These are phyloP conservation scores for Eutrigla gurnardus DNA, from an alignment of 2,797 vertebrate species.

Conservation along the genomic window DNA sequence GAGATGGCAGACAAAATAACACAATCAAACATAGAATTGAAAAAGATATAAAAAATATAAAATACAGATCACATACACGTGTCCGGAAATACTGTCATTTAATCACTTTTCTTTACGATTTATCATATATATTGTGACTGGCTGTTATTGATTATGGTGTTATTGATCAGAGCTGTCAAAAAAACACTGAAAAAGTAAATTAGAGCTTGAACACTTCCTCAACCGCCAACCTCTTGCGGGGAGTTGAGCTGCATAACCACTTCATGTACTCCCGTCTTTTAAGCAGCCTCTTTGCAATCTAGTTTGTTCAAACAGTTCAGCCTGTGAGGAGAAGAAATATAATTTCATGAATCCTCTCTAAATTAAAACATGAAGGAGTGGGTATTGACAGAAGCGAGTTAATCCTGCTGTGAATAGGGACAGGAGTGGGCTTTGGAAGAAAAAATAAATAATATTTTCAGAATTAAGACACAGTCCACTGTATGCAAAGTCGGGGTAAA, in stretches of 20 bases:
- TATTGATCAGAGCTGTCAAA: slow-evolving; percentile 67
- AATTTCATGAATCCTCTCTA: slow-evolving; percentile 71
- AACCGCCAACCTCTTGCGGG: slow-evolving; percentile 23
- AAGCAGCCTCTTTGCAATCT: slow-evolving; percentile 44
- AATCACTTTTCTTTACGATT: slow-evolving; percentile 44
- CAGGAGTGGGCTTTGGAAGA: slow-evolving; percentile 49
- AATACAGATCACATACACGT: slow-evolving; percentile 1
- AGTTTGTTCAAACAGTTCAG: slow-evolving; percentile 69
- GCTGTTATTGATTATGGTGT: slow-evolving; percentile 35
- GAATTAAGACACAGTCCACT: slow-evolving; percentile 44
- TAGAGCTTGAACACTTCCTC: slow-evolving; percentile 38
- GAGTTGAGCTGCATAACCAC: slow-evolving; percentile 46
- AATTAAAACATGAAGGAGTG: slow-evolving; percentile 68
- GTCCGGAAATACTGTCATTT: slow-evolving; percentile 33
- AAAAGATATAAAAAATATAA: not conserved
- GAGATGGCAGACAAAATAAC: slow-evolving; percentile 5
- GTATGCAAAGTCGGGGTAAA: not conserved
- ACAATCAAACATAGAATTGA: not conserved
- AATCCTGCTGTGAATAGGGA: slow-evolving; percentile 69
- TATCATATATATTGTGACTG: slow-evolving; percentile 25
- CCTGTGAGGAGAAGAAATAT: slow-evolving; percentile 44
- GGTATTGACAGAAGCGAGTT: slow-evolving; percentile 59
- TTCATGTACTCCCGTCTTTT: slow-evolving; percentile 37
- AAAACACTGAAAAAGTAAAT: slow-evolving; percentile 30
- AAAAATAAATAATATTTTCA: slow-evolving; percentile 54